A percentile compares a stretch with the other conserved stretches of the same genome.
phyloP scores from a whole-genome alignment of 2,797 vertebrate genomes.

The Momotus momota region DNA sequence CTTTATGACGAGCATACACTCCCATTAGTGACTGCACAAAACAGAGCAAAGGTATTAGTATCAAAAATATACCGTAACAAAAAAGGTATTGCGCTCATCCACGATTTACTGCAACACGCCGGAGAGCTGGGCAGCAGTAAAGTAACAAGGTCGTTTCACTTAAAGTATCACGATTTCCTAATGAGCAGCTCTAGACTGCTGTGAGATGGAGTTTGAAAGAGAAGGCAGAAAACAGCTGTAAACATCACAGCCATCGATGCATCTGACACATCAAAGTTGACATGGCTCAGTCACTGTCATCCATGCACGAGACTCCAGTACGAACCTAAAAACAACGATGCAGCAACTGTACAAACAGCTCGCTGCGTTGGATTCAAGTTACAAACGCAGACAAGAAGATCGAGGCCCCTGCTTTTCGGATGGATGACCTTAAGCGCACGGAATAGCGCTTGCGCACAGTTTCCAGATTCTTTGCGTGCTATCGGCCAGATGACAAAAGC shows the following conservation, averaged over 20 bases:
- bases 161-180: constrained; percentile 36
- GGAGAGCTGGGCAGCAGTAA: background rate
- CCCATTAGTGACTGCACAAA: background rate
- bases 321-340: constrained; percentile 86
- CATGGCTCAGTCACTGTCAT: constrained; percentile 76
- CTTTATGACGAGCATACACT: background rate
- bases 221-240: constrained; percentile 85
- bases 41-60: background rate
- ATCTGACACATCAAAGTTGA: constrained; percentile 79
- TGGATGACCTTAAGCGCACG: background rate
- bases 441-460: background rate
- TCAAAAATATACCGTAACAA: background rate
- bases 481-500: constrained; percentile 4
- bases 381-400: background rate
- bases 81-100: background rate
- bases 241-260: constrained; percentile 70
- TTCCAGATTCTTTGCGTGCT: background rate
- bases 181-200: constrained; percentile 73
- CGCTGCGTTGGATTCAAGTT: background rate
- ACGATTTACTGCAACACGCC: background rate
- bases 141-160: constrained; percentile 63
- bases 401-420: background rate
- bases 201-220: constrained; percentile 61
- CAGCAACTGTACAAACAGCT: constrained; percentile 88
- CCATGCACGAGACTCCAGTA: constrained; percentile 82